Evolutionary conservation across 2,113 vertebrate genomes (phyloP).

Genomic region (Petrocephalus zakoni): DNA sequence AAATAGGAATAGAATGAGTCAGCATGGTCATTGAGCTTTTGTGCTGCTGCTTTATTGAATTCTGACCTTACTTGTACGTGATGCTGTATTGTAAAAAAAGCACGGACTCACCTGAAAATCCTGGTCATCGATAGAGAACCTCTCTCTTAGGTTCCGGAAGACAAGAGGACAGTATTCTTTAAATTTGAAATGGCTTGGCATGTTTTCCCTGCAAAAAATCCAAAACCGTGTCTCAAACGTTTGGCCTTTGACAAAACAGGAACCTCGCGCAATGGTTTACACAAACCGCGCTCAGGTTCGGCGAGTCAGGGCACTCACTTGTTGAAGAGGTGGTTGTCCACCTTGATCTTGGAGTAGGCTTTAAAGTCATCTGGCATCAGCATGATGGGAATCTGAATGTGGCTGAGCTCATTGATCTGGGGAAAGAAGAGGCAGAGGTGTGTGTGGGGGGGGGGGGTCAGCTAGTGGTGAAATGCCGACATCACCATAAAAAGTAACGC

Average conservation of each 20-base stretch:
- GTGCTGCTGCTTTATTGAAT: background rate
- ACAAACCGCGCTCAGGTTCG: no score
- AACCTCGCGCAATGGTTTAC: no score
- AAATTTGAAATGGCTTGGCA: constrained; percentile 89
- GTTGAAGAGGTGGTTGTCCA: constrained; percentile 91
- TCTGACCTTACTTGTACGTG: background rate
- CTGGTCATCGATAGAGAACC: constrained; percentile 83
- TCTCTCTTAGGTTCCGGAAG: constrained; percentile 81
- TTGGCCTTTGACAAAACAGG: background rate
- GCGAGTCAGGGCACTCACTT: constrained; percentile 64
- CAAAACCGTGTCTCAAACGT: background rate
- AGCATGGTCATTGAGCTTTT: background rate
- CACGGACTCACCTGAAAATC: constrained; percentile 73
- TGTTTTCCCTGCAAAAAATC: constrained; percentile 73
- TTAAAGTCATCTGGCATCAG: constrained; percentile 91
- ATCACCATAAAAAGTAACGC: background rate
- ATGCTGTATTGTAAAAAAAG: background rate
- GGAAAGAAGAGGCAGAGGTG: constrained; percentile 26
- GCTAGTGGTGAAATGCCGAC: background rate
- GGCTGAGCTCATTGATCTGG: constrained; percentile 85
- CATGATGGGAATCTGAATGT: constrained; percentile 85
- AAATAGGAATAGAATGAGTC: background rate
- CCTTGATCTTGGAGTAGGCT: constrained; percentile 86
- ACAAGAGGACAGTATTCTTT: constrained; percentile 87
- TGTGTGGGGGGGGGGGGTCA: constrained; percentile 7